Base-by-base conservation (phyloP, 2,113 vertebrate species). In the Chloropsis cyanopogon region DNA sequence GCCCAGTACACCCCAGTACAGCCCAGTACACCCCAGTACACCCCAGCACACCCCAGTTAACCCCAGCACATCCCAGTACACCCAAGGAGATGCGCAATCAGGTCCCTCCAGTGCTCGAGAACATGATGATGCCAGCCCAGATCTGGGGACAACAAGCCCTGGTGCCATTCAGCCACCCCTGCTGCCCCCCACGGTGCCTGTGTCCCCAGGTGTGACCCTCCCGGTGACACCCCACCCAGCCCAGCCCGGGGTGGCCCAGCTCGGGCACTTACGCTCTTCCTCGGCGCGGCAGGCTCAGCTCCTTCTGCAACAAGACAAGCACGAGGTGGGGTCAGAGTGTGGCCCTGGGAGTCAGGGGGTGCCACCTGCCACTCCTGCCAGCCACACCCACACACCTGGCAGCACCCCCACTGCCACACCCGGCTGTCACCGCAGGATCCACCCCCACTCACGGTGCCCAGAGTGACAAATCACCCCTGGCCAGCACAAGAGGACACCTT, bases 241-340 rank as follows among this genome's bases (percentile, higher is more conserved):
- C 41, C 41, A 0, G 0, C 47, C 53, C 42, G 1, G 3, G 10
- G 52, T n/a, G 46, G 8, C 44, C 57, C 66, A 52, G 75, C 25
- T 12, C 2, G 0, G 52, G n/a, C 16, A 99, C 99, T 99, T 97
- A 99, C 99, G 98, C 96, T 86, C 98, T 98, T 94, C 98, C 98
- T 77, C 98, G 98, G 59, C 99, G 98, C 3, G 99, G 99, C 96
- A 99, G 98, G 96, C 99, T 99, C 97, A 99, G 97, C 96, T 99
- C 99, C 96, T 99, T 99, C 99, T 99, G 97, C 61, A 98, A 98
- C 1, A 11, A 96, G 72, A 97, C 33, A 90, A 92, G 85, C 2
- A 2, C 70, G 52, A 87, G 47, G 44, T 8, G 21, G 69, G 73
- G 57, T 96, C 64, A 97, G 80, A 68, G 8, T 0, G 9, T 5